Conservation (phyloP, 2,797 vertebrate genomes). For the Fistularia commersonii region DNA sequence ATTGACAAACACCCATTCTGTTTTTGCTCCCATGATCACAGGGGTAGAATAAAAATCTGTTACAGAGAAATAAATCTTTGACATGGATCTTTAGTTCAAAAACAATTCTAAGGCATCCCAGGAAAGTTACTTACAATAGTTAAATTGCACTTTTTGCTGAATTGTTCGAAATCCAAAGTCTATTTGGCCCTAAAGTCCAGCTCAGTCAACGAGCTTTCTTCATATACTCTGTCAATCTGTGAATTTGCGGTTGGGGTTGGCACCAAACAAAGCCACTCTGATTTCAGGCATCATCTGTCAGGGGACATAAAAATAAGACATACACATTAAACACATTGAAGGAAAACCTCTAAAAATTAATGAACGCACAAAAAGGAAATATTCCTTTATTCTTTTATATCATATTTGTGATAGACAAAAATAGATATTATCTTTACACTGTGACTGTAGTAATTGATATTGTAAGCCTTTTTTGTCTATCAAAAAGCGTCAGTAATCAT, state of each 20-base stretch:
- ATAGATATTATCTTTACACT: too few species aligned
- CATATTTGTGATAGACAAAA: too few species aligned
- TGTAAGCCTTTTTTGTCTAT: too few species aligned
- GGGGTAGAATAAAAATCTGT: too few species aligned
- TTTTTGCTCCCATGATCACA: not conserved
- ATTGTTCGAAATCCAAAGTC: too few species aligned
- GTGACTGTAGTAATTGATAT: too few species aligned
- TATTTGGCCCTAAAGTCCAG: constrained; percentile 4
- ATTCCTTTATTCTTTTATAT: not conserved
- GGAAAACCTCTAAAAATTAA: not conserved
- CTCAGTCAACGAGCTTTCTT: not conserved
- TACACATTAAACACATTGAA: not conserved
- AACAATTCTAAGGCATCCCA: constrained; percentile 4
- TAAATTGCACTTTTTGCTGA: too few species aligned
- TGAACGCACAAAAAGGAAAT: not conserved
- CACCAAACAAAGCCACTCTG: constrained; percentile 85
- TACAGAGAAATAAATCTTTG: too few species aligned
- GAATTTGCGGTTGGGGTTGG: constrained; percentile 91
- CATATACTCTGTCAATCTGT: constrained; percentile 76
- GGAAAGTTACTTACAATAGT: not conserved
- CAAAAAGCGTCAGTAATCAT: too few species aligned
- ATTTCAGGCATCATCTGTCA: constrained; percentile 96
- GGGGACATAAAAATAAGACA: not conserved
- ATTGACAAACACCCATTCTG: constrained; percentile 7
- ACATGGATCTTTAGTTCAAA: not conserved